Conservation (phyloP, 2,888 invertebrate species). For the Diloba caeruleocephala region DNA sequence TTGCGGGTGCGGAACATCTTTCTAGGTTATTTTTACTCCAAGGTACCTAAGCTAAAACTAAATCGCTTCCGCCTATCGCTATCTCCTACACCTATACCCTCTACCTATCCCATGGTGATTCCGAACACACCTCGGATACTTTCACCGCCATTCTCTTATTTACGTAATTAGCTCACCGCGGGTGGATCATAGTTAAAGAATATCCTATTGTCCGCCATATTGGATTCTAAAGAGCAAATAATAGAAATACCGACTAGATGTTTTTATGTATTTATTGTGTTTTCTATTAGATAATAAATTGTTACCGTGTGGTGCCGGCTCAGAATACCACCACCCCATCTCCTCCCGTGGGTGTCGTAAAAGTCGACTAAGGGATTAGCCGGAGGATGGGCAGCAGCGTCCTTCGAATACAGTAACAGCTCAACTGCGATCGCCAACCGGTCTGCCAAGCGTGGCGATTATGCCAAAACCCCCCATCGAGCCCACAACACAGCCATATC, state of each 20-base stretch:
- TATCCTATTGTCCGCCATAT: constrained; percentile 39
- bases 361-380: too few relatives aligned
- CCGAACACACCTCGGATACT: constrained; percentile 32
- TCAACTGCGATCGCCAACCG: too few relatives aligned
- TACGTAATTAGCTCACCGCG: constrained; percentile 51
- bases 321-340: too few relatives aligned
- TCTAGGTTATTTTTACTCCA: too few relatives aligned
- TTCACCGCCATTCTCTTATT: constrained; percentile 32
- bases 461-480: too few relatives aligned
- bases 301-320: too few relatives aligned
- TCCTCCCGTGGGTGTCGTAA: too few relatives aligned
- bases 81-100: background rate
- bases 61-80: constrained; percentile 21
- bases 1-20: too few relatives aligned
- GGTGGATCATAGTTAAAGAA: constrained; percentile 19
- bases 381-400: too few relatives aligned
- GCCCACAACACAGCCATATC: too few relatives aligned
- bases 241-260: constrained; percentile 3
- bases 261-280: background rate
- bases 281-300: background rate
- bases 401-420: too few relatives aligned
- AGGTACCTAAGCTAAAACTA: background rate
- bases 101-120: constrained; percentile 12
- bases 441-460: too few relatives aligned
- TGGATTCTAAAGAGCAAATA: constrained; percentile 37